Evolutionary conservation across 1,140 invertebrate genomes (phyloP), one percentile per base, ranked within the genome.

Genomic region (Euwallacea similis): DNA sequence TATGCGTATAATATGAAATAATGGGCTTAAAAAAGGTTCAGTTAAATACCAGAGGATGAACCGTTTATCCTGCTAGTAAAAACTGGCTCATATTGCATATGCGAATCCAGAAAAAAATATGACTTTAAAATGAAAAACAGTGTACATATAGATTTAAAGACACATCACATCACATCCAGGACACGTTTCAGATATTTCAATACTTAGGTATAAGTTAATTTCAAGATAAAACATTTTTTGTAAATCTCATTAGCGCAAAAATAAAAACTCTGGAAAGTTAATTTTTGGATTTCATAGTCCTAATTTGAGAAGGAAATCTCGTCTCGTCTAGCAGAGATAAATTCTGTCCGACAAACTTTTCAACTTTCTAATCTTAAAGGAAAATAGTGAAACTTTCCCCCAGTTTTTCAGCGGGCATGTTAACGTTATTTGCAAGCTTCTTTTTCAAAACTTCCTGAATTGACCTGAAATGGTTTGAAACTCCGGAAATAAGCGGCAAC

Each of bases 301-400:
- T 69, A 69, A 69, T 69, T 69, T 69, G 59, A 60, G 42, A 33
- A 33, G 10, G 47, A 62, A 69, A 69, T 61, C 67, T 62, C 58
- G 61, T 55, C 42, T 44, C 59, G 15, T 46, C 46, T 69, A 62
- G 62, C 16, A 44, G 42, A 69, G 59, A 61, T 69, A 69, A 62
- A 69, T 69, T 62, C 59, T 69, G 67, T 69, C 58, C 53, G 59
- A 62, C 59, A 69, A 69, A 69, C 67, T 69, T 69, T 62, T 69
- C 10, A 69, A 69, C 67, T 61, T 47, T 33, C 60, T 62, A 69
- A 69, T 69, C 67, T 69, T 54, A 21, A 62, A 54, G 46, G 46
- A 53, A 53, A 69, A 62, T 69, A 69, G 67, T 54, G 41, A 44
- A 44, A 69, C 58, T 62, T 68, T 61, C 46, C 33, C 50, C 21